These are phyloP conservation scores for Aphelenchoides bicaudatus DNA, from an alignment of 2,888 invertebrate species.

Conservation along the genomic window DNA sequence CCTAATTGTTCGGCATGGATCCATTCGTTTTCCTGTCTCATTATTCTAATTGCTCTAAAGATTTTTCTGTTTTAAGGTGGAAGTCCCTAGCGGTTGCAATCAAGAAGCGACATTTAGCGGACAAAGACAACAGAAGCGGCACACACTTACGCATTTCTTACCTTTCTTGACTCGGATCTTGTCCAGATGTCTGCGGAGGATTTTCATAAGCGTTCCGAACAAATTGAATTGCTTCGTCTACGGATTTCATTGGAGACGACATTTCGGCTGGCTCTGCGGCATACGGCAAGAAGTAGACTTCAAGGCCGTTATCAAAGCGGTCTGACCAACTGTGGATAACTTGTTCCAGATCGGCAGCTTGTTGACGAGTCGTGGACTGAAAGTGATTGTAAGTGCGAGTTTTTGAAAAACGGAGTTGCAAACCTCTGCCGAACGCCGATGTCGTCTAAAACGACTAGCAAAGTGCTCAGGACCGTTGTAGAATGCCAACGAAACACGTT, in stretches of 20 bases:
- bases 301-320: slow-evolving; percentile 5
- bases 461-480: slow-evolving; percentile 2
- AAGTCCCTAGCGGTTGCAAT: too few relatives aligned
- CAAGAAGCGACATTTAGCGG: neutral
- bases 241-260: neutral
- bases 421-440: neutral
- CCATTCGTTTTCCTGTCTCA: too few relatives aligned
- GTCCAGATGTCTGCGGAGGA: neutral
- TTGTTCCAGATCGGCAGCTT: neutral
- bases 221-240: neutral
- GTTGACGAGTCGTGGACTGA: too few relatives aligned
- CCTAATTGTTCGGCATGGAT: too few relatives aligned
- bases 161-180: neutral
- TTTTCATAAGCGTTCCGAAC: neutral
- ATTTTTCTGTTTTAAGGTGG: too few relatives aligned
- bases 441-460: neutral
- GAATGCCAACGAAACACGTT: slow-evolving; percentile 7
- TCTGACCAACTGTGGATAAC: slow-evolving; percentile 9
- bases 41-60: too few relatives aligned
- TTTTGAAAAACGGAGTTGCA: too few relatives aligned
- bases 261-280: neutral
- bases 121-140: neutral
- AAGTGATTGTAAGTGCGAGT: too few relatives aligned
- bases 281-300: neutral
- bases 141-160: neutral